Conservation (phyloP, 2,113 vertebrate genomes). For the Pollimyrus isidori region DNA sequence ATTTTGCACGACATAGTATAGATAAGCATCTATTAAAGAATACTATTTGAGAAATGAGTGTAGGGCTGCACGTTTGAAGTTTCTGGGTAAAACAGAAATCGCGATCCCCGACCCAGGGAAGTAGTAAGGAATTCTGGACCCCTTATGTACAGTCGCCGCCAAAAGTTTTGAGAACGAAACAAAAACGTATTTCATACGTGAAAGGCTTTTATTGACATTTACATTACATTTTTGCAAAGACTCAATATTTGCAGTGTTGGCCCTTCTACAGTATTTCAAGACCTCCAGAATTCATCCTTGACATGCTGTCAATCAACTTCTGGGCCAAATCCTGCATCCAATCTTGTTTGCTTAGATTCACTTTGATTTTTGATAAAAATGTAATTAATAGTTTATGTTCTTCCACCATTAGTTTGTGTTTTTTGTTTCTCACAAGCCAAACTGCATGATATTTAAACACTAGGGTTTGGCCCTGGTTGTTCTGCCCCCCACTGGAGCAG, state of each 20-base stretch:
- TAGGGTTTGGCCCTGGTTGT: background rate
- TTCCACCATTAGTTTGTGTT: background rate
- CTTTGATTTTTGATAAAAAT: background rate
- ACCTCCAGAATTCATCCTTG: too few relatives aligned
- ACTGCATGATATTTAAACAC: background rate
- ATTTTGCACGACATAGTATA: background rate
- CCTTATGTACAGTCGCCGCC: too few relatives aligned
- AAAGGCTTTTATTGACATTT: too few relatives aligned
- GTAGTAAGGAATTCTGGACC: too few relatives aligned
- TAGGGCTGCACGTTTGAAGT: background rate
- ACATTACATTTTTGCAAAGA: too few relatives aligned
- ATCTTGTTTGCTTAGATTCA: background rate
- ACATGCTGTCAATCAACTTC: too few relatives aligned
- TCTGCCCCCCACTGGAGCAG: background rate
- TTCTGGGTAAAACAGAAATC: background rate
- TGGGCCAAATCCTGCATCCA: too few relatives aligned
- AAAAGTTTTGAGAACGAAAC: too few relatives aligned
- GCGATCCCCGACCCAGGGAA: background rate
- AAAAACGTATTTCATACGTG: too few relatives aligned
- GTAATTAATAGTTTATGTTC: background rate
- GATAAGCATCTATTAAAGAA: background rate
- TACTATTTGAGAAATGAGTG: background rate
- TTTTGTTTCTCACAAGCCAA: background rate
- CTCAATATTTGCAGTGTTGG: too few relatives aligned
- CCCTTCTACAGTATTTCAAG: too few relatives aligned